Evolutionary conservation across 1,140 invertebrate species (phyloP), one percentile per base, ranked within the genome.

Genomic region (Asbolus verrucosus): DNA sequence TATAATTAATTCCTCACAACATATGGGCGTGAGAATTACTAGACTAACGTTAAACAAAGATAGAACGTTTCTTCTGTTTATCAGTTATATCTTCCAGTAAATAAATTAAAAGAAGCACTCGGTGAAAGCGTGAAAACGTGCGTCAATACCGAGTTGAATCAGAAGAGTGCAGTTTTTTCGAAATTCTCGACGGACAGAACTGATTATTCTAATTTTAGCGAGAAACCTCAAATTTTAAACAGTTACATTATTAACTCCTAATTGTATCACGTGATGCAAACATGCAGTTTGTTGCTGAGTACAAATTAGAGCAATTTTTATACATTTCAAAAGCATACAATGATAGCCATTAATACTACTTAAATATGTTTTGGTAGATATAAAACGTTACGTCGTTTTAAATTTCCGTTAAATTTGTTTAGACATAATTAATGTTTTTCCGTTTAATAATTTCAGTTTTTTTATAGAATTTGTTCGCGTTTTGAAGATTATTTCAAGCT

Each of bases 111-210:
- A 50, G 5, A 27, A 24, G 9, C 46, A 54, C 21, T 54, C 46
- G 21, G 46, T 27, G 46, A 54, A 54, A 54, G 46, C 46, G 46
- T 54, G 46, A 54, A 54, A 54, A 24, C 21, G 21, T 54, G 46
- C 21, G 46, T 54, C 46, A 54, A 11, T 14, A 24, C 9, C n/a
- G 21, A n/a, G n/a, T n/a, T n/a, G n/a, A n/a, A n/a, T 0, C n/a
- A 13, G 18, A 54, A 27, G n/a, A 54, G 19, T 54, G 21, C 41
- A 19, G 11, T 54, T 54, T 54, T 54, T 27, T 13, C 18, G n/a
- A 27, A 27, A 16, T 43, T 16, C 11, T 6, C 13, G 4, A 15
- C 39, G 4, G 5, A 43, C 15, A 43, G 1, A 18, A 3, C 15
- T 16, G 11, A 14, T 14, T 3, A 5, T 43, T 43, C 39, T 54